Evolutionary conservation across 2,888 invertebrate genomes (phyloP).

Genomic region (Caenorhabditis panamensis): DNA sequence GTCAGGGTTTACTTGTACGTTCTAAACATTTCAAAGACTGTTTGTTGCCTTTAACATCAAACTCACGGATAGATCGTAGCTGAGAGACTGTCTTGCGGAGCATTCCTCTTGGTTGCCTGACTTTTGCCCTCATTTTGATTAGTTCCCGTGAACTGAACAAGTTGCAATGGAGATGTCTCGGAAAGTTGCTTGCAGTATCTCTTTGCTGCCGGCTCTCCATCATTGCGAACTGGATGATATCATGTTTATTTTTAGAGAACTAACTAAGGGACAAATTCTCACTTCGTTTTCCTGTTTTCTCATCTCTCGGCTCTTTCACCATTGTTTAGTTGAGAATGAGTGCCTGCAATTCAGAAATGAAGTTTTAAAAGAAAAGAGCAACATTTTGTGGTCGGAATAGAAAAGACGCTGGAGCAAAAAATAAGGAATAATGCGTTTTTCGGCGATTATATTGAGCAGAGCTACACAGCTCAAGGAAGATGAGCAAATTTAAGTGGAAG

Average conservation of each 20-base stretch:
- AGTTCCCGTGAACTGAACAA: conserved; percentile 19
- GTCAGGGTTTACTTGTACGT: no score
- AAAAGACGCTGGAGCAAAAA: background rate
- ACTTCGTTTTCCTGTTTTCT: conserved; percentile 3
- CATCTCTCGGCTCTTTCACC: background rate
- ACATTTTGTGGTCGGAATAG: background rate
- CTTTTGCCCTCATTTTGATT: background rate
- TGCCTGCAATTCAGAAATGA: background rate
- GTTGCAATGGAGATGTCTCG: background rate
- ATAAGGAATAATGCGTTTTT: conserved; percentile 3
- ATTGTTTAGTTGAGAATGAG: background rate
- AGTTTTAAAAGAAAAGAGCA: background rate
- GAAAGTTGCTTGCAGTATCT: conserved; percentile 7
- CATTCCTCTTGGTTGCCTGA: conserved; percentile 16
- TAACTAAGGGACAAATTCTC: background rate
- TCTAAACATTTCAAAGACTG: no score
- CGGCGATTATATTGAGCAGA: background rate
- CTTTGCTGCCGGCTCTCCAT: conserved; percentile 24
- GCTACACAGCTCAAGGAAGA: background rate
- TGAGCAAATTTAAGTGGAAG: background rate
- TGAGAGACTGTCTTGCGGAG: conserved; percentile 36
- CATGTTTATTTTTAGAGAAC: background rate
- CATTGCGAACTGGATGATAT: background rate
- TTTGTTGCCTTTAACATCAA: no score
- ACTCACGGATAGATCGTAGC: conserved; percentile 7